Evolutionary conservation across 2,888 invertebrate species (phyloP).

Genomic region (Pristionchus mayeri): DNA sequence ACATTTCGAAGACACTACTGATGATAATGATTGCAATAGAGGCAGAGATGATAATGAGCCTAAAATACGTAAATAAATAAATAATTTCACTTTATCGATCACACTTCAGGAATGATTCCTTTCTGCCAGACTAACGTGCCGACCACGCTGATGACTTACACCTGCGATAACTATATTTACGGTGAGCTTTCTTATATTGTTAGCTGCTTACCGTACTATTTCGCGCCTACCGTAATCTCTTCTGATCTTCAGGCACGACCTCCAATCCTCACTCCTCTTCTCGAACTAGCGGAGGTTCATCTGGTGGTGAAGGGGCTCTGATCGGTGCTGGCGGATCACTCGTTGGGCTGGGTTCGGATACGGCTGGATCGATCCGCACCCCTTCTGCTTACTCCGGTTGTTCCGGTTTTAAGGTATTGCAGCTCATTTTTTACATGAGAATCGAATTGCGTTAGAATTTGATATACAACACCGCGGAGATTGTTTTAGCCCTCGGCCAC

Average conservation of each 20-base stretch:
- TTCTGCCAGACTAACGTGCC: constrained; percentile 78
- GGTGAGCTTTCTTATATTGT: no score
- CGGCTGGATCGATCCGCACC: constrained; percentile 78
- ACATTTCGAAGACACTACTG: no score
- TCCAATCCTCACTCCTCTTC: constrained; percentile 45
- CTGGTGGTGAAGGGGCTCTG: constrained; percentile 78
- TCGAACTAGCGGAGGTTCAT: constrained; percentile 76
- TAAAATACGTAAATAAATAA: no score
- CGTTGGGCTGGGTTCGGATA: constrained; percentile 76
- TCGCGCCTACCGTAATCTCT: neutral
- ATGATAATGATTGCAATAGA: no score
- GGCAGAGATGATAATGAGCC: no score
- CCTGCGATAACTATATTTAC: constrained; percentile 75
- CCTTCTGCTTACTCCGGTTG: constrained; percentile 78
- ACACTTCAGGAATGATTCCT: constrained; percentile 77
- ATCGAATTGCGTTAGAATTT: neutral
- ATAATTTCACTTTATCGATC: no score
- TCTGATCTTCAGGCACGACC: constrained; percentile 63
- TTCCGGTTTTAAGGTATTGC: constrained; percentile 74
- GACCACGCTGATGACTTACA: constrained; percentile 68
- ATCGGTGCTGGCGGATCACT: constrained; percentile 62
- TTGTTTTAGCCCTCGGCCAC: constrained; percentile 51
- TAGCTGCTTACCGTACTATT: neutral
- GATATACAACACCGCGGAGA: neutral
- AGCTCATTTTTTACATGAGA: no score